Evolutionary conservation across 2,888 invertebrate genomes (phyloP).

Genomic region (Aethes cnicana): DNA sequence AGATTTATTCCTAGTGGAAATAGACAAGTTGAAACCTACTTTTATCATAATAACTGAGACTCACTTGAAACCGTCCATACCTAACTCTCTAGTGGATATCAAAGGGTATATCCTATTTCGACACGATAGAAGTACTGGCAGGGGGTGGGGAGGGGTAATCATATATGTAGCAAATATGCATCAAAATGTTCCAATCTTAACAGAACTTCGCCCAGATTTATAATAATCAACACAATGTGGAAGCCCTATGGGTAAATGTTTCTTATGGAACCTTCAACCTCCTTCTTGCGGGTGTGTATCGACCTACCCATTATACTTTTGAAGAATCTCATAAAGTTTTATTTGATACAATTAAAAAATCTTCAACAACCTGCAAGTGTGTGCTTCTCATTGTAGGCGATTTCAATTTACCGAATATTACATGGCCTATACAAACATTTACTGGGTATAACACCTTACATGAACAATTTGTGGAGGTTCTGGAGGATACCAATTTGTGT

Average conservation of each 20-base stretch:
- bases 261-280: not conserved
- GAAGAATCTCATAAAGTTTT: not conserved
- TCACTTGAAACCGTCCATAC: not conserved
- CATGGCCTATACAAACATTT: not conserved
- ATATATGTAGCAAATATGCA: not conserved
- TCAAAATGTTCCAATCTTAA: not conserved
- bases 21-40: not conserved
- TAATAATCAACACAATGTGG: not conserved
- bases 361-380: not conserved
- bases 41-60: not conserved
- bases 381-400: too few relatives aligned
- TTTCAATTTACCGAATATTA: not conserved
- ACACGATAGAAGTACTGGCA: not conserved
- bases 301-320: not conserved
- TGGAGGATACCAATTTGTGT: not conserved
- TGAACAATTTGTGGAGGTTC: not conserved
- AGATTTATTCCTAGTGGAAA: not conserved
- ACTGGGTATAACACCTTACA: not conserved
- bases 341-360: not conserved
- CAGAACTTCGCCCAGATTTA: not conserved
- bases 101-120: not conserved
- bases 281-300: not conserved
- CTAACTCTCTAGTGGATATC: not conserved
- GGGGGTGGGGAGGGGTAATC: not conserved
- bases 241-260: not conserved